These are phyloP conservation scores for Drosophila sp. DNA, from an alignment of 1,140 invertebrate genomes.

Conservation along the genomic window DNA sequence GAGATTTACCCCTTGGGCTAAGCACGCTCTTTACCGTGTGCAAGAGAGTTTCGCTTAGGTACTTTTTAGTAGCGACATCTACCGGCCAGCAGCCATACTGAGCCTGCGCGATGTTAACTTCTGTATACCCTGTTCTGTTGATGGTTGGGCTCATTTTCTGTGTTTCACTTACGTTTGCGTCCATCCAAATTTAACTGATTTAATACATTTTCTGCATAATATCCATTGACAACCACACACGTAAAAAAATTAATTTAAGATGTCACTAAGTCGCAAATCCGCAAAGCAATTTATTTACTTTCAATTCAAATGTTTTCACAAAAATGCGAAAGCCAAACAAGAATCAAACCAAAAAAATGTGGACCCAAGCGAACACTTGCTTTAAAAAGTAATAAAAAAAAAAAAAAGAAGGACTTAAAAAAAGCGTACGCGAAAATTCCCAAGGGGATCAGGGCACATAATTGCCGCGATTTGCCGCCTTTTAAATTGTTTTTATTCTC, in stretches of 20 bases:
- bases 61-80: slow-evolving; percentile 46
- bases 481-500: slow-evolving; percentile 68
- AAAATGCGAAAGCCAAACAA: no score
- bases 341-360: not conserved
- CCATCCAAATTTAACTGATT: no score
- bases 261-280: slow-evolving; percentile 33
- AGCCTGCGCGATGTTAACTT: not conserved
- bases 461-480: slow-evolving; percentile 77
- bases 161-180: not conserved
- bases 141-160: not conserved
- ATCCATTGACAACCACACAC: slow-evolving; percentile 3
- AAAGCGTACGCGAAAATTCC: slow-evolving; percentile 37
- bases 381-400: slow-evolving; percentile 1
- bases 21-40: slow-evolving; percentile 4
- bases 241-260: slow-evolving; percentile 54
- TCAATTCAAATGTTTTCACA: not conserved
- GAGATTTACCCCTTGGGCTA: not conserved
- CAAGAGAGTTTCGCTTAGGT: slow-evolving; percentile 32
- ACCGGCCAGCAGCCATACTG: not conserved
- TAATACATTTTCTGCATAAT: not conserved
- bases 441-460: slow-evolving; percentile 56
- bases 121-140: not conserved
- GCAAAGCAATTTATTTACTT: slow-evolving; percentile 58
- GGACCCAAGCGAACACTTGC: not conserved
- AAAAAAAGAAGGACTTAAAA: slow-evolving; percentile 24